These are phyloP conservation scores for Muscicapa comitata DNA, from an alignment of 2,797 vertebrate species.

Conservation along the genomic window DNA sequence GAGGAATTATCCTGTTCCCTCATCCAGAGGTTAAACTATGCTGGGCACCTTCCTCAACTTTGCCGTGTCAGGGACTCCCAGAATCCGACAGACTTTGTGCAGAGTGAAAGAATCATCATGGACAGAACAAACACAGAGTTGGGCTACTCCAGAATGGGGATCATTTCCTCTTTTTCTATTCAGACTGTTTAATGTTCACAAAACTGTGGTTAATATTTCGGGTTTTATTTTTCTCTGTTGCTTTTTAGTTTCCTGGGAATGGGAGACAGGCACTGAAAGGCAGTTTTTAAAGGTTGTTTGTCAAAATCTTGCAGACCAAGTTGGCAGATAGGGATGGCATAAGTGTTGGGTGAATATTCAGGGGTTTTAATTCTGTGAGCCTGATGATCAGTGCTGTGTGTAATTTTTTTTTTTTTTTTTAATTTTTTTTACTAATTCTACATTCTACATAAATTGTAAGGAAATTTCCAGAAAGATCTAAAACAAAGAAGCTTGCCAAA, in stretches of 20 bases:
- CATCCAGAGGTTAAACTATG: not conserved
- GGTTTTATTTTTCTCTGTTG: not conserved
- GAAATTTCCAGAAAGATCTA: not conserved
- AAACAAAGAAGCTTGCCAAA: not conserved
- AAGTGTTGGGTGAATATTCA: not conserved
- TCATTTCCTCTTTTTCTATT: not conserved
- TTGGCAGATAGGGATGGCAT: not conserved
- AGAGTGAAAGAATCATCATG: not conserved
- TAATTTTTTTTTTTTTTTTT: not conserved
- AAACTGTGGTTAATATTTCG: not conserved
- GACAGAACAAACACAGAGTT: not conserved
- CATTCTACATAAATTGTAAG: not conserved
- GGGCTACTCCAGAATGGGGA: not conserved
- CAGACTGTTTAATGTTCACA: not conserved
- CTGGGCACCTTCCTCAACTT: not conserved
- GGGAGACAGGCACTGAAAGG: not conserved
- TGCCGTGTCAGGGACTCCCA: not conserved
- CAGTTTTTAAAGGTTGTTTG: not conserved
- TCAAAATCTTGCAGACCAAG: not conserved
- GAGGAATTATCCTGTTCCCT: not conserved
- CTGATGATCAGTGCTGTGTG: not conserved
- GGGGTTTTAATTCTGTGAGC: not conserved
- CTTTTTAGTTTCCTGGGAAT: not conserved
- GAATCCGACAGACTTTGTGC: rapidly evolving
- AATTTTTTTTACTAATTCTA: not conserved